Evolutionary conservation across 2,888 invertebrate genomes (phyloP).

Genomic region (Eudemis profundana): DNA sequence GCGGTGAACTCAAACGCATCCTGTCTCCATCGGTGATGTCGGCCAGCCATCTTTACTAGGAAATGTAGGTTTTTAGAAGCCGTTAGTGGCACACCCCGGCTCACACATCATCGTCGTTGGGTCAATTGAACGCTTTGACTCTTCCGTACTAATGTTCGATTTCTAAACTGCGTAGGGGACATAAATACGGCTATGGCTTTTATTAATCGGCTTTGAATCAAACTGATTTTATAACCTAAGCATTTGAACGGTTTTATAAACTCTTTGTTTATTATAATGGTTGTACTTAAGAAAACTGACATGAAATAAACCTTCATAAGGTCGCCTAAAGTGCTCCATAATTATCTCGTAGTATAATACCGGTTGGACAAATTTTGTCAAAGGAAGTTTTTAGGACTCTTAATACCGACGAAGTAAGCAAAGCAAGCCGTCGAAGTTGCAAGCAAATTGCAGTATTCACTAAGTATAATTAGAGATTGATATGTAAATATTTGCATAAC

Average conservation of each 20-base stretch:
- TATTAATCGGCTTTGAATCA: conserved; percentile 11
- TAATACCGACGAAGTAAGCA: too few relatives aligned
- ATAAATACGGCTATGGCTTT: conserved; percentile 48
- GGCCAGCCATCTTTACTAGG: conserved; percentile 76
- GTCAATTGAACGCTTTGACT: conserved; percentile 68
- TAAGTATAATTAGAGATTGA: conserved; percentile 54
- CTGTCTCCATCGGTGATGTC: conserved; percentile 76
- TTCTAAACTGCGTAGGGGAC: conserved; percentile 54
- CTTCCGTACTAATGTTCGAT: conserved; percentile 58
- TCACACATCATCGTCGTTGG: conserved; percentile 68
- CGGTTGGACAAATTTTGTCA: too few relatives aligned
- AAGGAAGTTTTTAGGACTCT: too few relatives aligned
- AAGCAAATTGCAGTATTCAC: conserved; percentile 52
- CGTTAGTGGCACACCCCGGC: conserved; percentile 73
- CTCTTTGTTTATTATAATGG: too few relatives aligned
- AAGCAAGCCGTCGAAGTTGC: background rate
- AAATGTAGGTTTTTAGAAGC: conserved; percentile 80
- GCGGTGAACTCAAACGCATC: conserved; percentile 76
- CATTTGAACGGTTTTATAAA: conserved; percentile 61
- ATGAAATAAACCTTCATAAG: too few relatives aligned
- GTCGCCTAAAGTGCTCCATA: too few relatives aligned
- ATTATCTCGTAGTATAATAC: too few relatives aligned
- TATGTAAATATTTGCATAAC: conserved; percentile 65
- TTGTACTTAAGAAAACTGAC: too few relatives aligned
- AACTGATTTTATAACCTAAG: conserved; percentile 46